These are phyloP conservation scores for Chaetura pelagica DNA, from an alignment of 2,113 vertebrate genomes.

Conservation along the genomic window DNA sequence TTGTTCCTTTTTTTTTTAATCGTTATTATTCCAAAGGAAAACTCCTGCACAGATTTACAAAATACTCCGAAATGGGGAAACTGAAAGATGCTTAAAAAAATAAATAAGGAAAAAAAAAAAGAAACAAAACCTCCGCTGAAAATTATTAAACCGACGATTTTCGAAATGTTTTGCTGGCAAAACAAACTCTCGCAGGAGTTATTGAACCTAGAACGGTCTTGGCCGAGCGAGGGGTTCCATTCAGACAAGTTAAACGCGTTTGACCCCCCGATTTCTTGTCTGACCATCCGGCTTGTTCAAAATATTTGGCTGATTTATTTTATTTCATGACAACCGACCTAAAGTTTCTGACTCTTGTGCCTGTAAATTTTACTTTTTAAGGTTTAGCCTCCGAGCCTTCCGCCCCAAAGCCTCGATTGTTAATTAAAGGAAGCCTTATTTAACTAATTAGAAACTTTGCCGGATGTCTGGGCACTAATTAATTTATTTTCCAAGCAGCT, in stretches of 20 bases:
- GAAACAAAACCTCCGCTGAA: not conserved
- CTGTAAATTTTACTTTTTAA: not conserved
- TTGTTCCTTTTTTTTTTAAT: fast-evolving
- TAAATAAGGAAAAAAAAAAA: too few relatives aligned
- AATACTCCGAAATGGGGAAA: not conserved
- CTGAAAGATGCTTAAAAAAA: not conserved
- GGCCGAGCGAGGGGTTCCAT: not conserved
- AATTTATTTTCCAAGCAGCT: not conserved
- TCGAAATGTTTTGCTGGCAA: not conserved
- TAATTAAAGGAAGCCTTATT: not conserved
- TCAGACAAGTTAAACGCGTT: not conserved
- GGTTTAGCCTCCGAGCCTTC: not conserved
- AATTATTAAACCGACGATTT: not conserved
- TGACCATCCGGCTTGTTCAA: not conserved
- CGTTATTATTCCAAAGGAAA: not conserved
- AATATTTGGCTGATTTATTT: not conserved
- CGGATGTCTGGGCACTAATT: not conserved
- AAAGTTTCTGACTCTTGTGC: not conserved
- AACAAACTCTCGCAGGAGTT: not conserved
- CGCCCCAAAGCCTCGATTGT: not conserved
- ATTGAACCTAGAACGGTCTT: not conserved
- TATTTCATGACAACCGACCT: not conserved
- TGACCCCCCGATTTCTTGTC: not conserved
- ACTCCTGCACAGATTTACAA: not conserved
- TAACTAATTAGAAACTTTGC: not conserved